phyloP scores from a whole-genome alignment of 1,140 invertebrate genomes.

The Lepidotrigona ventralis region DNA sequence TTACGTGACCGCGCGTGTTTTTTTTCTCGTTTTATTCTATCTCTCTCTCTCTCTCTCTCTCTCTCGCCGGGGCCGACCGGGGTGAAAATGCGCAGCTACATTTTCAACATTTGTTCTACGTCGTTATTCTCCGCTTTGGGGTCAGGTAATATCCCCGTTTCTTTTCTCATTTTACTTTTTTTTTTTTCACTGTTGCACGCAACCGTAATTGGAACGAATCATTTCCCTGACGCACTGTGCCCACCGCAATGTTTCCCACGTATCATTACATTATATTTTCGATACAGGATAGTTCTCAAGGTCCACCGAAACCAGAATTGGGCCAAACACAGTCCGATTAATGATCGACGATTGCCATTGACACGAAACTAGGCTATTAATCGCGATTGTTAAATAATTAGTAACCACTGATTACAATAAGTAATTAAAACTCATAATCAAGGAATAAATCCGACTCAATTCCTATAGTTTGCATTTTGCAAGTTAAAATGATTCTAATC shows the following conservation, averaged over 20 bases:
- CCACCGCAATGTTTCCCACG: neutral
- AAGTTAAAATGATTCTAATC: too few relatives aligned
- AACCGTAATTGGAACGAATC: conserved; percentile 28
- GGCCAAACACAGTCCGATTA: too few relatives aligned
- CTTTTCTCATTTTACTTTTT: neutral
- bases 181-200: neutral
- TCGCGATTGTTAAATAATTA: too few relatives aligned
- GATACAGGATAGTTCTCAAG: neutral
- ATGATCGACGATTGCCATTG: too few relatives aligned
- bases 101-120: neutral
- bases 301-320: too few relatives aligned
- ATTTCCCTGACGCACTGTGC: neutral
- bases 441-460: too few relatives aligned
- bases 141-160: conserved; percentile 19
- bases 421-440: too few relatives aligned
- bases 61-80: neutral
- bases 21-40: too few relatives aligned
- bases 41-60: too few relatives aligned
- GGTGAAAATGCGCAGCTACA: neutral
- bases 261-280: neutral
- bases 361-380: too few relatives aligned
- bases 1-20: neutral
- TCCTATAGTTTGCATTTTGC: too few relatives aligned
- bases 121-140: conserved; percentile 9
- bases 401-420: too few relatives aligned